Conservation (phyloP, 2,113 vertebrate species). For the Hippotragus niger region DNA sequence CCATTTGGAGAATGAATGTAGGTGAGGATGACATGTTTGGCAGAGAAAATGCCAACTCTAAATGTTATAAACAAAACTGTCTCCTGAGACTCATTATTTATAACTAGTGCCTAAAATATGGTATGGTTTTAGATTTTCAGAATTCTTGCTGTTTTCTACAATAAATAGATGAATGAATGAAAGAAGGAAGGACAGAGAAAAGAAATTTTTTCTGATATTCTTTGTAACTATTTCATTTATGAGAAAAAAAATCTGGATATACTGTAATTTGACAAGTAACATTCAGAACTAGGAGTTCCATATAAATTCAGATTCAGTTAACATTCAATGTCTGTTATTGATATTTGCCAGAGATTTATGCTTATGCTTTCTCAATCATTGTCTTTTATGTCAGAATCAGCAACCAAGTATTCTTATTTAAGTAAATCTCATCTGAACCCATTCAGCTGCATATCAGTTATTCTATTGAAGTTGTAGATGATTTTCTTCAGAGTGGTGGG, state of each 20-base stretch:
- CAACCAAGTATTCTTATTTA: background rate
- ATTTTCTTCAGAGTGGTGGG: background rate
- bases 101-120: background rate
- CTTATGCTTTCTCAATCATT: background rate
- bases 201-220: background rate
- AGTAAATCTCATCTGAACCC: background rate
- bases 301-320: background rate
- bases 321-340: background rate
- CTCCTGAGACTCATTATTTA: background rate
- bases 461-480: background rate
- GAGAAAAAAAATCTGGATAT: background rate
- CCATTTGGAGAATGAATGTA: slow-evolving; percentile 12
- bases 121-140: background rate
- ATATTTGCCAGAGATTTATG: background rate
- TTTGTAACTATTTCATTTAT: background rate
- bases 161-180: background rate
- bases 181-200: background rate
- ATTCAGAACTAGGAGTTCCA: background rate
- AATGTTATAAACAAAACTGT: slow-evolving; percentile 22
- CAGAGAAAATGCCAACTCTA: slow-evolving; percentile 52
- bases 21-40: background rate
- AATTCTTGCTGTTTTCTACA: background rate
- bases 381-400: background rate
- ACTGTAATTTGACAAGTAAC: background rate
- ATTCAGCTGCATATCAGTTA: background rate